Evolutionary conservation across 1,140 invertebrate species (phyloP).

Genomic region (Belonocnema kinseyi): DNA sequence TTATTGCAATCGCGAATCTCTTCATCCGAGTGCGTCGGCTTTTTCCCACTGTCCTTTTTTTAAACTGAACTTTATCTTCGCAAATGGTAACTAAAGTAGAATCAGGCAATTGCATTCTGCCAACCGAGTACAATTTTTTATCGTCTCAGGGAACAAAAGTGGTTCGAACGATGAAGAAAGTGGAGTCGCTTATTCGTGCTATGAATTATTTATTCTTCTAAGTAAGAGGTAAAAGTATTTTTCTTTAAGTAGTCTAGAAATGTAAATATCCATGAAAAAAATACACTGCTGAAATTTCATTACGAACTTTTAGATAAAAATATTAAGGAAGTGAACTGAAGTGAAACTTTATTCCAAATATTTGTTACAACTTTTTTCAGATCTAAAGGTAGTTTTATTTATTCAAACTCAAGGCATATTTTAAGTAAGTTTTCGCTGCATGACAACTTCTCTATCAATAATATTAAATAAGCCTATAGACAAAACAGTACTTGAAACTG

Average conservation of each 20-base stretch:
- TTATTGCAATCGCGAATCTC: conserved; percentile 24
- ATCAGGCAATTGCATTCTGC: conserved; percentile 16
- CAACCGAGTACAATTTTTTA: conserved; percentile 19
- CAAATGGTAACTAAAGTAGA: conserved; percentile 16
- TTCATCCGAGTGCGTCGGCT: neutral
- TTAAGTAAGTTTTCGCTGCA: neutral
- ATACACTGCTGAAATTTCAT: neutral
- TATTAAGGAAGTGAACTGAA: neutral
- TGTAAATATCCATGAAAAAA: conserved; percentile 22
- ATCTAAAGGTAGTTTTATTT: neutral
- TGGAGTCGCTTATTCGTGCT: conserved; percentile 17
- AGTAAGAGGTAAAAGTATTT: conserved; percentile 23
- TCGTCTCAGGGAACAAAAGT: conserved; percentile 12
- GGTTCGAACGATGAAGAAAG: neutral
- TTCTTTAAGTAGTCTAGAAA: conserved; percentile 23
- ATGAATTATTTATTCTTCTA: conserved; percentile 26
- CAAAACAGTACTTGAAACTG: neutral
- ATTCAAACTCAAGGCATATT: neutral
- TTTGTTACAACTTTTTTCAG: neutral
- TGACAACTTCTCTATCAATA: neutral
- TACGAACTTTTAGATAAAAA: conserved; percentile 21
- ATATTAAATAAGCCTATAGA: neutral
- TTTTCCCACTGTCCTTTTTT: neutral
- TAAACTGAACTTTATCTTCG: neutral
- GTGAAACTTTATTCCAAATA: conserved; percentile 8